Evolutionary conservation across 2,888 invertebrate genomes (phyloP), one percentile per base, ranked within the genome.

Genomic region (Eupithecia subfuscata): DNA sequence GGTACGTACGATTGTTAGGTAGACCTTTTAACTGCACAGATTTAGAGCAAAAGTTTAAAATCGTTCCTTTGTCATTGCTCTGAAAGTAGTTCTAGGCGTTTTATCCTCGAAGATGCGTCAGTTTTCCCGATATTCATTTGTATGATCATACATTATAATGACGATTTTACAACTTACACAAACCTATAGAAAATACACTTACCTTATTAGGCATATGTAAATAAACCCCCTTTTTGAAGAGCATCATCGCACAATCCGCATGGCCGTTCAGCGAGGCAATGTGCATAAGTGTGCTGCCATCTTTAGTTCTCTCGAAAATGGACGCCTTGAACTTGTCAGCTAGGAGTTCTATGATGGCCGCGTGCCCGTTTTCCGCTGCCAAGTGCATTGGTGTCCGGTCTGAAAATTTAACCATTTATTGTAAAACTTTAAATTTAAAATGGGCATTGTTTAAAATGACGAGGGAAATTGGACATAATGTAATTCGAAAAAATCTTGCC

Each of bases 121-220:
- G 6, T 22, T 60, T 60, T 60, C 5, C 9, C 25, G 2, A 12
- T 22, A 12, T 25, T 60, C 0, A 12, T 60, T 60, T 14, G 12
- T n/a, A 22, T 52, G n/a, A 8, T 52, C 8, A 52, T 52, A 22
- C 2, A 60, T 60, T 60, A 60, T 14, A 60, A 60, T 25, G 14
- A 5, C 22, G 22, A 25, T 6, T 14, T 60, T 14, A 25, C 8
- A 18, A 18, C 64, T 34, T 56, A 11, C n/a, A n/a, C n/a, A n/a
- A n/a, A n/a, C 9, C 37, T 37, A 22, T n/a, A 65, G 56, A 56
- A 56, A 60, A n/a, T 30, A 64, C 11, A 64, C n/a, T 64, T 12
- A 95, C 97, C 96, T 99, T 99, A 91, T 99, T 99, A 78, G 99
- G 99, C 99, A 99, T 99, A 89, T 99, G 99, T 34, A 99, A 96